Evolutionary conservation across 2,888 invertebrate species (phyloP), one percentile per base, ranked within the genome.

Genomic region (Steinernema scapterisci): DNA sequence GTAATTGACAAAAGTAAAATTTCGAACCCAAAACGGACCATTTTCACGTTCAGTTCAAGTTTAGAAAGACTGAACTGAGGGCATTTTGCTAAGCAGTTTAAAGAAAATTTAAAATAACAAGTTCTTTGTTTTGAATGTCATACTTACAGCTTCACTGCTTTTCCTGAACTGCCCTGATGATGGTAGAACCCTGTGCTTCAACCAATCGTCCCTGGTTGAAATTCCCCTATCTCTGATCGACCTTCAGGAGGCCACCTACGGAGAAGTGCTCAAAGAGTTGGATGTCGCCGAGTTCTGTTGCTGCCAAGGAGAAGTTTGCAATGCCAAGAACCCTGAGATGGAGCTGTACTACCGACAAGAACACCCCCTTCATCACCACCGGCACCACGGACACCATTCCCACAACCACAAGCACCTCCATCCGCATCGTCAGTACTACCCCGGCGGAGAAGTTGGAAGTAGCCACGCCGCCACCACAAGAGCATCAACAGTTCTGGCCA

Each of bases 281-380:
- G 31, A 63, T 16, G 31, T 63, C 63, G 31, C 27, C 27, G 27
- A 27, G 9, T 63, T 63, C 31, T 63, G 63, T 16, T 63, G 63
- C 31, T 63, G 63, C 63, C 23, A 16, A 63, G 63, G 63, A 63
- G 16, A 31, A 11, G 3, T 13, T 1, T 63, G 63, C 31, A 63
- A 31, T 31, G 27, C 16, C 13, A n/a, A 9, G 2, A 63, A 63
- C 16, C 16, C 11, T 25, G 16, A 63, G 31, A 63, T 63, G 63
- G 27, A 31, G 31, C 1, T 3, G 16, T 63, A 63, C 63, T 23
- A 54, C 54, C 2, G 48, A 3, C 48, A 16, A 48, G 48, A n/a
- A n/a, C 16, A 54, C 25, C 54, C 21, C 54, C 54, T 16, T 21
- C 21, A 54, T 21, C 54, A 54, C 25, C 54, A 54, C 54, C 54